Base-by-base conservation (phyloP, 2,113 vertebrate genomes). In the Atlantisia rogersi region DNA sequence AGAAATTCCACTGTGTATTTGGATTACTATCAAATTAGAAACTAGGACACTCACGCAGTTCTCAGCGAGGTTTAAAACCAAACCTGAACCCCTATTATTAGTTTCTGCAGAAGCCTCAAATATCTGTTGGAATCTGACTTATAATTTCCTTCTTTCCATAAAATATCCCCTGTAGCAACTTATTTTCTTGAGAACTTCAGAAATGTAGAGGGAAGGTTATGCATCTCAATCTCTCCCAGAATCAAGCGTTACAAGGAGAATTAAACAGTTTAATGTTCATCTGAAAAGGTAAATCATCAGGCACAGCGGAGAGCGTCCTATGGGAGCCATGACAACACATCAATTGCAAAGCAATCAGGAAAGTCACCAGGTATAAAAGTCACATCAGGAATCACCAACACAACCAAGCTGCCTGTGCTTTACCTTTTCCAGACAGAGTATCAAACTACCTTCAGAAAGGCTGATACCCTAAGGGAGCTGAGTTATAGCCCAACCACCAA, bases 11-110 rank as follows among this genome's bases (percentile, higher is more conserved):
- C 86, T 87, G 92, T 94, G 92, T 94, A 85, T 92, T 87, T 94
- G 94, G 92, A 96, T 96, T 79, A 93, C 92, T 97, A 90, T 92
- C 81, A 84, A 90, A 94, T 96, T 87, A 96, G 91, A 89, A 97
- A 96, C 77, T 93, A 91, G 95, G 95, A 91, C 86, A 92, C 80
- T 94, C 91, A 85, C 5, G 21, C 74, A 62, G 94, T 76, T 95
- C 94, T 95, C 92, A 92, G 95, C 0, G 5, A 97, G 91, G 70
- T 87, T 95, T 95, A 87, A 91, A 94, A 94, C 92, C 94, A 92
- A 94, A 78, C 65, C 53, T 2, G 9, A 95, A 89, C 69, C 74
- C 83, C 86, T 88, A 52, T 90, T 95, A 93, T 91, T 95, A 95
- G 82, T 75, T 95, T 92, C 88, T 83, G 85, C 52, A 94, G 82